Evolutionary conservation across 2,113 vertebrate genomes (phyloP).

Genomic region (human): DNA sequence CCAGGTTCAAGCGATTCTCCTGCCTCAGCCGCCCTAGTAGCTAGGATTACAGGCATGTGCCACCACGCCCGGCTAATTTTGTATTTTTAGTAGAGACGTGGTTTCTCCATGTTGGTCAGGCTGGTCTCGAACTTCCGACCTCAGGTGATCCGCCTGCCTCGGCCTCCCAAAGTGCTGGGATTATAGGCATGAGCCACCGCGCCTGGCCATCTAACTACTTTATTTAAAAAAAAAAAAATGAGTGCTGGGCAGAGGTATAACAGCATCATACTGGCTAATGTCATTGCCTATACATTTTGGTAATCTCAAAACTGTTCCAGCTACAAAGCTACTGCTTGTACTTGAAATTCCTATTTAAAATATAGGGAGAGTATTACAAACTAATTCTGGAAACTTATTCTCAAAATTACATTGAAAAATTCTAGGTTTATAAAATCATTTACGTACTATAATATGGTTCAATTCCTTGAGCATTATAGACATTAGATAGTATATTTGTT

Average conservation of each 20-base stretch:
- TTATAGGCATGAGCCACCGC: no score
- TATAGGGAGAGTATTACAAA: neutral
- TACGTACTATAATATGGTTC: neutral
- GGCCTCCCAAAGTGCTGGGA: no score
- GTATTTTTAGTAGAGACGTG: no score
- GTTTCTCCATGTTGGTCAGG: no score
- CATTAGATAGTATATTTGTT: neutral
- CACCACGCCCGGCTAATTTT: no score
- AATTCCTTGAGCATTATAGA: neutral
- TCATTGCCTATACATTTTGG: neutral
- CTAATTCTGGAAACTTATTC: neutral
- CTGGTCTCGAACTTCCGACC: no score
- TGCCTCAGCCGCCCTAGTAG: no score
- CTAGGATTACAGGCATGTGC: no score
- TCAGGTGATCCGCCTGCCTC: no score
- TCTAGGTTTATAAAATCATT: neutral
- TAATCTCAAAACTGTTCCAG: neutral
- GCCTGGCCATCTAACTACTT: neutral
- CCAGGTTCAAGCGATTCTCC: no score
- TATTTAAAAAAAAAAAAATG: neutral
- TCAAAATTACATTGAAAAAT: neutral
- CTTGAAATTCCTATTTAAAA: conserved; percentile 14
- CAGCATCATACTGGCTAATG: neutral
- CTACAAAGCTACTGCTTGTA: neutral
- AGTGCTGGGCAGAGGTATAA: neutral